Conservation (phyloP, 2,797 vertebrate genomes). For the Delichon dasypus region DNA sequence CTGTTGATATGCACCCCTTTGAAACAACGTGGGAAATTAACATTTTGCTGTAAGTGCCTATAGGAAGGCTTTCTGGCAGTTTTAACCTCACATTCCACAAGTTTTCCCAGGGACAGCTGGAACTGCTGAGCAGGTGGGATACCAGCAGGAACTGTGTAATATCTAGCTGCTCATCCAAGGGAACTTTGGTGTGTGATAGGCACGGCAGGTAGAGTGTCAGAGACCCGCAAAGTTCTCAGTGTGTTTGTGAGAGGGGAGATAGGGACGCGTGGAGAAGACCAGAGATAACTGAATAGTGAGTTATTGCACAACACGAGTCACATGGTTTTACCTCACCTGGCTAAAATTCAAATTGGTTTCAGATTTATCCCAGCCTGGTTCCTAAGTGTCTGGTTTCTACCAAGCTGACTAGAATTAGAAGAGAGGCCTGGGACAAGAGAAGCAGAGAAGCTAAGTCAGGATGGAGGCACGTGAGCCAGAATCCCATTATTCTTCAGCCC, state of each 20-base stretch:
- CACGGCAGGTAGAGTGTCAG: neutral
- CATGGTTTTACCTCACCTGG: neutral
- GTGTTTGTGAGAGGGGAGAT: neutral
- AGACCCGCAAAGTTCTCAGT: neutral
- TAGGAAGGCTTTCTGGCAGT: neutral
- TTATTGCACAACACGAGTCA: neutral
- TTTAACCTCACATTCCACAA: neutral
- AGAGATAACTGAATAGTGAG: neutral
- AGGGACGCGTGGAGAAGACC: neutral
- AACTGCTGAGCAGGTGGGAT: neutral
- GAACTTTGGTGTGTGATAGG: neutral
- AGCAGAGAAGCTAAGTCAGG: neutral
- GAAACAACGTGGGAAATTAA: neutral
- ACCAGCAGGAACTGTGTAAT: neutral
- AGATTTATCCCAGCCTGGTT: neutral
- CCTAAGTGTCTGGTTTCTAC: neutral
- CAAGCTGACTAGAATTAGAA: neutral
- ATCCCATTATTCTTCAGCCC: neutral
- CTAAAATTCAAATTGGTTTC: constrained; percentile 7
- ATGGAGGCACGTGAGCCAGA: neutral
- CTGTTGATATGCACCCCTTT: neutral
- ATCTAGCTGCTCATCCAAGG: neutral
- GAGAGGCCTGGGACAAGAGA: neutral
- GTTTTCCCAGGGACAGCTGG: neutral
- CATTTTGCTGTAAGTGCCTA: neutral